Percentiles rank a stretch among this genome's conserved stretches.
phyloP scores from a whole-genome alignment of 2,888 invertebrate species.

The Mesodorylaimus sp. region DNA sequence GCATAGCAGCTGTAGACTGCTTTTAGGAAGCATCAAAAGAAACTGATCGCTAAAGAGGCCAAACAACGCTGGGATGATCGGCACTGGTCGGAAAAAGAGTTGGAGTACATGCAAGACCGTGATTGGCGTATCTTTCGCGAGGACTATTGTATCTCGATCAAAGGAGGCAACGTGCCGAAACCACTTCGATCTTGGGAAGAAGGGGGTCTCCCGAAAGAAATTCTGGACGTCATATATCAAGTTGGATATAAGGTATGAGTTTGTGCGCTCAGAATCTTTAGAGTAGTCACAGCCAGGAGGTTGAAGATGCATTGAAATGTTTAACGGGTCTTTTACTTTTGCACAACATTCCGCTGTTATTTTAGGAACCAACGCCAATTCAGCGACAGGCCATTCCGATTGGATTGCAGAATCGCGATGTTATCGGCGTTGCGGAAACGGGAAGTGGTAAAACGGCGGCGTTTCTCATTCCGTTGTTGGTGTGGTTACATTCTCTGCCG shows the following conservation, averaged over 20 bases:
- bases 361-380: slow-evolving; percentile 85
- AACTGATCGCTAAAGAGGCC: slow-evolving; percentile 80
- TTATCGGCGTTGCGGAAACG: slow-evolving; percentile 97
- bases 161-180: slow-evolving; percentile 88
- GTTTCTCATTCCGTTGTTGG: slow-evolving; percentile 82
- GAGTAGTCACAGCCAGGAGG: background rate
- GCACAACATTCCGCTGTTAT: slow-evolving; percentile 9
- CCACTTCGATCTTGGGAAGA: slow-evolving; percentile 90
- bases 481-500: slow-evolving; percentile 93
- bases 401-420: slow-evolving; percentile 54
- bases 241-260: slow-evolving; percentile 61
- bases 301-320: background rate
- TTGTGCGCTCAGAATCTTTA: background rate
- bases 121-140: slow-evolving; percentile 99
- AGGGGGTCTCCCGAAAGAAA: slow-evolving; percentile 65
- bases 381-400: slow-evolving; percentile 98
- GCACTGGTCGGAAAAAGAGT: slow-evolving; percentile 89
- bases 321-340: slow-evolving; percentile 5
- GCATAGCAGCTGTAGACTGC: too few species aligned
- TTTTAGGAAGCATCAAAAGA: slow-evolving; percentile 55
- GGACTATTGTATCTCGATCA: slow-evolving; percentile 94
- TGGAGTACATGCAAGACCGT: slow-evolving; percentile 88
- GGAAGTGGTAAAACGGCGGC: slow-evolving; percentile 97
- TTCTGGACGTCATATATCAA: slow-evolving; percentile 76
- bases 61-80: slow-evolving; percentile 97